Evolutionary conservation across 2,888 invertebrate genomes (phyloP).

Genomic region (Hydraecia micacea): DNA sequence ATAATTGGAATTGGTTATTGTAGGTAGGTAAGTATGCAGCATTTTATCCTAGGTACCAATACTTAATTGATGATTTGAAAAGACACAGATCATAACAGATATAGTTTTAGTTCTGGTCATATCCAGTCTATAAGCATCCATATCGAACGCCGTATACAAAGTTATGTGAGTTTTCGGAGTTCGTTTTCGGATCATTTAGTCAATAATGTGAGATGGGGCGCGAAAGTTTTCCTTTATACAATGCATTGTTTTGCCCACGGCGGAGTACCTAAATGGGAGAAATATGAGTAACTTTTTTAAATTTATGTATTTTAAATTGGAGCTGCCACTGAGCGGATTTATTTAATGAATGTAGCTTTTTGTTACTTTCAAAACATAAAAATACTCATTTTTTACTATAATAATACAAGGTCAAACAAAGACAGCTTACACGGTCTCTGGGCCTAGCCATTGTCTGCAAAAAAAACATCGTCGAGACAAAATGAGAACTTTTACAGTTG

Average conservation of each 20-base stretch:
- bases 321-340: conserved; percentile 12
- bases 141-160: conserved; percentile 66
- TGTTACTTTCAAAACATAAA: neutral
- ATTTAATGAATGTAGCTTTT: conserved; percentile 6
- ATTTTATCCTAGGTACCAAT: neutral
- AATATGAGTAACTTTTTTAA: conserved; percentile 36
- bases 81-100: neutral
- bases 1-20: neutral
- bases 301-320: conserved; percentile 35
- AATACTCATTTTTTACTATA: neutral
- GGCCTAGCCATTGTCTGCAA: conserved; percentile 31
- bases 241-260: conserved; percentile 53
- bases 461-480: conserved; percentile 34
- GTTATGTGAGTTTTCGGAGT: conserved; percentile 71
- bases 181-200: conserved; percentile 75
- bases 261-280: conserved; percentile 16
- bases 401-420: conserved; percentile 29
- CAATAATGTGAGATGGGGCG: conserved; percentile 74
- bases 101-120: conserved; percentile 9
- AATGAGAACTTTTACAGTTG: conserved; percentile 46
- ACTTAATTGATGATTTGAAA: neutral
- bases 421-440: conserved; percentile 27
- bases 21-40: neutral
- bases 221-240: conserved; percentile 51
- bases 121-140: conserved; percentile 61